phyloP scores from a whole-genome alignment of 2,888 invertebrate species.

The Epistrophe eligans region DNA sequence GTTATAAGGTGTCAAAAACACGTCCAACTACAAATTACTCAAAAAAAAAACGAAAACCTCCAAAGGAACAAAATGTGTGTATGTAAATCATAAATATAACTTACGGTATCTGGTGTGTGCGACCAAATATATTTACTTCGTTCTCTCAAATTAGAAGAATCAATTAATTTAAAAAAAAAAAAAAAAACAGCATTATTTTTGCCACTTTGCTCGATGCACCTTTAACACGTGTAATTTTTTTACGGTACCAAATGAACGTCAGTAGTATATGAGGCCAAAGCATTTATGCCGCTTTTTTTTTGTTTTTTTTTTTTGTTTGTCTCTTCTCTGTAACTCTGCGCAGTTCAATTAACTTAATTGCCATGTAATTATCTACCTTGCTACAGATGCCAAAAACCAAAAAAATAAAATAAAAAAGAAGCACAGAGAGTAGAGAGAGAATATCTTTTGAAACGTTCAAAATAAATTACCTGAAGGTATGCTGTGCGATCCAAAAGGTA shows the following conservation, averaged over 20 bases:
- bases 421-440: slow-evolving; percentile 24
- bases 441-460: slow-evolving; percentile 64
- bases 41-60: not conserved
- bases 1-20: slow-evolving; percentile 62
- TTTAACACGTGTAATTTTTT: slow-evolving; percentile 61
- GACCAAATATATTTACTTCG: slow-evolving; percentile 36
- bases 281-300: slow-evolving; percentile 22
- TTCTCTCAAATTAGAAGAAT: slow-evolving; percentile 52
- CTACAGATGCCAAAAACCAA: slow-evolving; percentile 55
- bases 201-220: slow-evolving; percentile 61
- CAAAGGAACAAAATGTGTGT: not conserved
- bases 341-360: slow-evolving; percentile 84
- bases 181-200: slow-evolving; percentile 42
- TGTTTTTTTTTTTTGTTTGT: not conserved
- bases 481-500: slow-evolving; percentile 56
- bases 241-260: slow-evolving; percentile 33
- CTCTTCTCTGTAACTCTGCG: slow-evolving; percentile 73
- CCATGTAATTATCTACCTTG: slow-evolving; percentile 81
- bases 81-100: slow-evolving; percentile 62
- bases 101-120: slow-evolving; percentile 37
- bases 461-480: slow-evolving; percentile 72
- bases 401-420: slow-evolving; percentile 18
- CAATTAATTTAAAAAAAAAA: slow-evolving; percentile 53
- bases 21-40: slow-evolving; percentile 64
- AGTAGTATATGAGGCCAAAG: slow-evolving; percentile 30